A percentile compares a stretch with the other conserved stretches of the same genome.
Conservation (phyloP, 2,888 invertebrate genomes). For the Ceraclea dissimilis region DNA sequence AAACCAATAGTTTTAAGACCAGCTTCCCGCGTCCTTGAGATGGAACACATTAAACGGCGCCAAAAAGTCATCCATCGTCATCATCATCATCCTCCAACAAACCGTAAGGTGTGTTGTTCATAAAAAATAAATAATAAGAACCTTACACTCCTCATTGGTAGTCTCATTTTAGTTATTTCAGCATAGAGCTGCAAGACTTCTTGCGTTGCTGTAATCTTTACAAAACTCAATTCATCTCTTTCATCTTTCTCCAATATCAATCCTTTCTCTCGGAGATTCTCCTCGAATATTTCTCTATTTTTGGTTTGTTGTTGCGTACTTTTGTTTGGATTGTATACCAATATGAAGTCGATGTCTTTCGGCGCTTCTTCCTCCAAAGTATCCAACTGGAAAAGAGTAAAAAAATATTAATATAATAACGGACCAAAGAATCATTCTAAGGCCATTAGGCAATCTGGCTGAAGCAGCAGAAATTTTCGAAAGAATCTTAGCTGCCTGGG, state of each 20-base stretch:
- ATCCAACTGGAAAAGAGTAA: not conserved
- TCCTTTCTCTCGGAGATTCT: constrained; percentile 53
- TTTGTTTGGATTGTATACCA: constrained; percentile 46
- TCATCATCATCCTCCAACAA: too few relatives aligned
- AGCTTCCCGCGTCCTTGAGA: too few relatives aligned
- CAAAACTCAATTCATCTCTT: constrained; percentile 52
- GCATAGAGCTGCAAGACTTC: constrained; percentile 64
- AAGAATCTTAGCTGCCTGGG: too few relatives aligned
- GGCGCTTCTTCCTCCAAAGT: not conserved
- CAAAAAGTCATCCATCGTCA: too few relatives aligned
- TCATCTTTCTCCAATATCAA: constrained; percentile 53
- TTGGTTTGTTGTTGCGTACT: constrained; percentile 31
- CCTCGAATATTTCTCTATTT: constrained; percentile 50
- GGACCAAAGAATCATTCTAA: too few relatives aligned
- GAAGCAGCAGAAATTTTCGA: too few relatives aligned
- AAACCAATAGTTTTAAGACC: too few relatives aligned
- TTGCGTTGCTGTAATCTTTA: constrained; percentile 65
- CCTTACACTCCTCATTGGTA: constrained; percentile 64
- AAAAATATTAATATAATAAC: not conserved
- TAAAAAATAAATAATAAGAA: too few relatives aligned
- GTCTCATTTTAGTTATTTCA: constrained; percentile 66
- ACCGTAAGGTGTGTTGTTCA: too few relatives aligned
- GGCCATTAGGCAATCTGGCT: too few relatives aligned
- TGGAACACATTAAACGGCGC: too few relatives aligned
- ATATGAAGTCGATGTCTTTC: constrained; percentile 44